Conservation (phyloP, 2,888 invertebrate genomes). For the Miltochrista miniata region DNA sequence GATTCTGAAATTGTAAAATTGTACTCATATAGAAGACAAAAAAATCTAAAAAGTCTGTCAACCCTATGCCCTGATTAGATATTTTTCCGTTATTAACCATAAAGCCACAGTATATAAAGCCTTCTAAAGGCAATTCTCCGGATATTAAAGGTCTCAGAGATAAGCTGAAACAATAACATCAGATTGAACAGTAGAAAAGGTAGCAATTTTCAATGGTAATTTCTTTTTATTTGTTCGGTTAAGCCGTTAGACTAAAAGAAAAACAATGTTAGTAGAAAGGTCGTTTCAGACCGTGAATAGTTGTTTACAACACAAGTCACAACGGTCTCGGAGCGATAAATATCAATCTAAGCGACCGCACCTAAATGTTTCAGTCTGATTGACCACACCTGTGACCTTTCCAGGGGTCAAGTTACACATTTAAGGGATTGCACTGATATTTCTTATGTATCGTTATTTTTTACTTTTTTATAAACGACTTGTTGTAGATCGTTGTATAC, state of each 20-base stretch:
- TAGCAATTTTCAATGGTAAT: too few relatives aligned
- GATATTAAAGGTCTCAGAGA: too few relatives aligned
- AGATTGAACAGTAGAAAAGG: too few relatives aligned
- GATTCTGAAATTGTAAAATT: too few relatives aligned
- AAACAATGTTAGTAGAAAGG: not conserved
- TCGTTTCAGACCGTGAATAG: constrained; percentile 14
- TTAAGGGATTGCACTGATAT: constrained; percentile 31
- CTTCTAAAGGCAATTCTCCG: too few relatives aligned
- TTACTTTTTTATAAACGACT: not conserved
- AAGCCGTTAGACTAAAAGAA: not conserved
- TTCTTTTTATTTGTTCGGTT: not conserved
- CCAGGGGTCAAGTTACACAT: constrained; percentile 35
- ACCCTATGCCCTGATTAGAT: too few relatives aligned
- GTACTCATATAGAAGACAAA: too few relatives aligned
- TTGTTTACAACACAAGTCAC: too few relatives aligned
- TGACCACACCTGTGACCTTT: constrained; percentile 28
- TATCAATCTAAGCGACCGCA: constrained; percentile 23
- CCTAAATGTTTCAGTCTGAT: constrained; percentile 25
- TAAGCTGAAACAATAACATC: too few relatives aligned
- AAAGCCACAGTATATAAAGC: too few relatives aligned
- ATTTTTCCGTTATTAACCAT: too few relatives aligned
- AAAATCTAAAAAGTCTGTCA: too few relatives aligned
- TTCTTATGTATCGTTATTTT: constrained; percentile 22
- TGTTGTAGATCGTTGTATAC: not conserved
- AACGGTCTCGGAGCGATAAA: constrained; percentile 20